These are phyloP conservation scores for Scomber japonicus DNA, from an alignment of 2,113 vertebrate species.

Conservation along the genomic window DNA sequence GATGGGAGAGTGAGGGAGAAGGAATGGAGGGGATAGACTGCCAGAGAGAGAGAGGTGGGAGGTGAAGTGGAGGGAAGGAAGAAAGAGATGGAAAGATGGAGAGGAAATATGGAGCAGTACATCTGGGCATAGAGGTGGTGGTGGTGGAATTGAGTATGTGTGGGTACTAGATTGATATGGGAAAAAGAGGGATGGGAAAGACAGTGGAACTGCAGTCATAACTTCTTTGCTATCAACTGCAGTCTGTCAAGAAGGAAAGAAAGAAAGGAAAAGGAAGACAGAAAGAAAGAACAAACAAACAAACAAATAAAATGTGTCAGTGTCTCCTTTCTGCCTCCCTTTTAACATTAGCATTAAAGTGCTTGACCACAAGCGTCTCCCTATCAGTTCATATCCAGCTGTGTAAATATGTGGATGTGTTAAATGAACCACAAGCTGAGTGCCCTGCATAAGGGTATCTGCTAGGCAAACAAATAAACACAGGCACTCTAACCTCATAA, in stretches of 20 bases:
- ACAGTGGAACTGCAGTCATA: not conserved
- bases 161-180: not conserved
- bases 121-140: conserved; percentile 10
- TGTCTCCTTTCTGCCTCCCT: not conserved
- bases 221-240: not conserved
- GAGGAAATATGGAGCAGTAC: conserved; percentile 3
- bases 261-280: not conserved
- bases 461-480: conserved; percentile 82
- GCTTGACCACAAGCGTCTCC: conserved; percentile 62
- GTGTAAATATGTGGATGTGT: conserved; percentile 79
- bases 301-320: conserved; percentile 3
- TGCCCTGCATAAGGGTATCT: conserved; percentile 75
- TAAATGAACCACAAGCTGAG: conserved; percentile 65
- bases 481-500: conserved; percentile 63
- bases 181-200: not conserved
- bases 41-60: conserved; percentile 15
- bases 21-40: not conserved
- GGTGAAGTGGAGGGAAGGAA: conserved; percentile 10
- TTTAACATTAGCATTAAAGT: conserved; percentile 54
- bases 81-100: conserved; percentile 11
- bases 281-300: conserved; percentile 6
- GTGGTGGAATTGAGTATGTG: not conserved
- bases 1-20: conserved; percentile 14
- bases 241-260: not conserved
- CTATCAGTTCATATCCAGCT: conserved; percentile 80